These are phyloP conservation scores for Amaurobius ferox DNA, from an alignment of 2,888 invertebrate species.

Conservation along the genomic window DNA sequence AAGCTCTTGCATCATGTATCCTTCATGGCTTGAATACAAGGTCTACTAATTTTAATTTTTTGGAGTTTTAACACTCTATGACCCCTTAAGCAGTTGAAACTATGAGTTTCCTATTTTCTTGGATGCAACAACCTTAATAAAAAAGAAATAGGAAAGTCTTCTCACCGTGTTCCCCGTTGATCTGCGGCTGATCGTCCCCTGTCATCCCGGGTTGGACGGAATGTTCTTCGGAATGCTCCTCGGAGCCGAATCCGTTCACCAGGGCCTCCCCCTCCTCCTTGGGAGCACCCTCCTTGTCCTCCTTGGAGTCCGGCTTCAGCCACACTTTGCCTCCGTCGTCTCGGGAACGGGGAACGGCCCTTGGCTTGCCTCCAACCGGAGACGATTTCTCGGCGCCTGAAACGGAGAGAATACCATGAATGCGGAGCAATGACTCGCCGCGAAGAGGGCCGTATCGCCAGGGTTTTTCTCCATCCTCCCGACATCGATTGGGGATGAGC, in stretches of 20 bases:
- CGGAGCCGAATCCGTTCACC: constrained; percentile 55
- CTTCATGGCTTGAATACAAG: too few species aligned
- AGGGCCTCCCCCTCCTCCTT: constrained; percentile 34
- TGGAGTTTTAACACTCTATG: too few species aligned
- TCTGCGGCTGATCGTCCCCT: constrained; percentile 6
- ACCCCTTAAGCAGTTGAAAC: too few species aligned
- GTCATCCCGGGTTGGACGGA: constrained; percentile 54
- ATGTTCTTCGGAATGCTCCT: constrained; percentile 40
- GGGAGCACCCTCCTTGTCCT: constrained; percentile 21
- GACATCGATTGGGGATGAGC: too few species aligned
- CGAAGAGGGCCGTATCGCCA: background rate
- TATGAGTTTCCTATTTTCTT: too few species aligned
- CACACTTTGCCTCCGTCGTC: constrained; percentile 62
- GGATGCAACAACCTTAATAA: too few species aligned
- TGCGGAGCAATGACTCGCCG: background rate
- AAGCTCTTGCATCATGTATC: too few species aligned
- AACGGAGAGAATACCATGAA: background rate
- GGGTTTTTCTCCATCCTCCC: background rate
- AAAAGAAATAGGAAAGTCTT: background rate
- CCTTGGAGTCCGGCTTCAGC: constrained; percentile 58
- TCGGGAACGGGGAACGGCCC: constrained; percentile 48
- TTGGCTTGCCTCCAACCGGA: constrained; percentile 65
- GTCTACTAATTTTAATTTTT: too few species aligned
- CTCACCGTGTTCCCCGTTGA: constrained; percentile 60
- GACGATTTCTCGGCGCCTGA: constrained; percentile 48